phyloP scores from a whole-genome alignment of 2,888 invertebrate species.

The Drosophila heteroneura region DNA sequence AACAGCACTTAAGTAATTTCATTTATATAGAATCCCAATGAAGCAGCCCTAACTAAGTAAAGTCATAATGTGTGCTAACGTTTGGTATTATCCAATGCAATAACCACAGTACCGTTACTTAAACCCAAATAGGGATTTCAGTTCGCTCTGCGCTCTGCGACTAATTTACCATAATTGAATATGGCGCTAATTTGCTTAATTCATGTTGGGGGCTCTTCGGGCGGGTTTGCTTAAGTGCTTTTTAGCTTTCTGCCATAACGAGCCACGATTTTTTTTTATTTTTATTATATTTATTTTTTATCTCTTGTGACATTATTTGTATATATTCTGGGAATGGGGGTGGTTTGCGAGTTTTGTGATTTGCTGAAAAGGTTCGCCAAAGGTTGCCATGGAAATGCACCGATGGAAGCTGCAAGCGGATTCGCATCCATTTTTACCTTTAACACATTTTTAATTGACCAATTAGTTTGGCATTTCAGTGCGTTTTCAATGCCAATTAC shows the following conservation, averaged over 20 bases:
- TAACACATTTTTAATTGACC: constrained; percentile 42
- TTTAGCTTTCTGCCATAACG: constrained; percentile 33
- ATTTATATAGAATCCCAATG: not conserved
- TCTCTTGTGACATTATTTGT: constrained; percentile 2
- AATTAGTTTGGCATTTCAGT: constrained; percentile 57
- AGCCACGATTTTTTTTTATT: constrained; percentile 12
- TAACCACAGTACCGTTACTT: not conserved
- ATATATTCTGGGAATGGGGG: not conserved
- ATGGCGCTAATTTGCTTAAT: constrained; percentile 66
- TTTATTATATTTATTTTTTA: not conserved
- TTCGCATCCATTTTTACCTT: not conserved
- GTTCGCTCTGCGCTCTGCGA: constrained; percentile 25
- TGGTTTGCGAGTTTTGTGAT: constrained; percentile 11
- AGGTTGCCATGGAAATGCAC: constrained; percentile 53
- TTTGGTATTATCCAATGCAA: not conserved
- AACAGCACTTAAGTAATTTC: not conserved
- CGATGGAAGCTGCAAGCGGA: constrained; percentile 34
- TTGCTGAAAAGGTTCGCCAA: constrained; percentile 4
- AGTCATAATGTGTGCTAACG: not conserved
- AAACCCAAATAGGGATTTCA: not conserved
- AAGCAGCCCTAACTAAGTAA: not conserved
- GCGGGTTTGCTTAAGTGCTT: constrained; percentile 34
- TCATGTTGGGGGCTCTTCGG: constrained; percentile 25
- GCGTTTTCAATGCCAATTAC: constrained; percentile 57
- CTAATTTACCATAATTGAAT: constrained; percentile 73